These are phyloP conservation scores for Planiliza haematocheilus DNA, from an alignment of 2,113 vertebrate genomes.

Conservation along the genomic window DNA sequence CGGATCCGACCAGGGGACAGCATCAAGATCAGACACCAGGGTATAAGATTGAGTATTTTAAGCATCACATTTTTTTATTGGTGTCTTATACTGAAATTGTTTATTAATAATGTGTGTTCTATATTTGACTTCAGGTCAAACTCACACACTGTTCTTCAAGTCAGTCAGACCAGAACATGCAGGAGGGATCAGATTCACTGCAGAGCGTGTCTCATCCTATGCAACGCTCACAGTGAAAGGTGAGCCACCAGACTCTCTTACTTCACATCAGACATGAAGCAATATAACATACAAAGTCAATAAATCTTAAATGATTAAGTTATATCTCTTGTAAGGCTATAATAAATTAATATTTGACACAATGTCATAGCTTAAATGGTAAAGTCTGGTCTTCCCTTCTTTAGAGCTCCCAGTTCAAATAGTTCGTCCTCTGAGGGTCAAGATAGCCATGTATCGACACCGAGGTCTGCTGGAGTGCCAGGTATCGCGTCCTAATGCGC, in stretches of 20 bases:
- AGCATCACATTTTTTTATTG: not conserved
- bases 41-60: conserved; percentile 71
- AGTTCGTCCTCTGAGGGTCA: conserved; percentile 90
- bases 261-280: not conserved
- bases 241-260: conserved; percentile 57
- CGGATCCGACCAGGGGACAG: conserved; percentile 88
- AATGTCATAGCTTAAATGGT: not conserved
- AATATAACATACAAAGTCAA: not conserved
- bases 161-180: conserved; percentile 88
- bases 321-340: not conserved
- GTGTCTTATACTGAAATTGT: too few relatives aligned
- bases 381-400: not conserved
- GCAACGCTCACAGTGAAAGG: conserved; percentile 92
- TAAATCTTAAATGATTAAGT: not conserved
- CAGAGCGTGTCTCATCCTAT: conserved; percentile 89
- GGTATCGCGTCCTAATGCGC: conserved; percentile 89
- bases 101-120: not conserved
- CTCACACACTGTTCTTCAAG: conserved; percentile 82
- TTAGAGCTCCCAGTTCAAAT: conserved; percentile 93
- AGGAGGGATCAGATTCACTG: conserved; percentile 92
- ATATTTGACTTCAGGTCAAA: conserved; percentile 83
- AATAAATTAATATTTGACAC: not conserved
- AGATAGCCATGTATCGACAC: conserved; percentile 93
- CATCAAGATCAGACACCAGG: conserved; percentile 89
- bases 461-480: conserved; percentile 93